Conservation (phyloP, 2,888 invertebrate genomes). For the Epicampocera succincta region DNA sequence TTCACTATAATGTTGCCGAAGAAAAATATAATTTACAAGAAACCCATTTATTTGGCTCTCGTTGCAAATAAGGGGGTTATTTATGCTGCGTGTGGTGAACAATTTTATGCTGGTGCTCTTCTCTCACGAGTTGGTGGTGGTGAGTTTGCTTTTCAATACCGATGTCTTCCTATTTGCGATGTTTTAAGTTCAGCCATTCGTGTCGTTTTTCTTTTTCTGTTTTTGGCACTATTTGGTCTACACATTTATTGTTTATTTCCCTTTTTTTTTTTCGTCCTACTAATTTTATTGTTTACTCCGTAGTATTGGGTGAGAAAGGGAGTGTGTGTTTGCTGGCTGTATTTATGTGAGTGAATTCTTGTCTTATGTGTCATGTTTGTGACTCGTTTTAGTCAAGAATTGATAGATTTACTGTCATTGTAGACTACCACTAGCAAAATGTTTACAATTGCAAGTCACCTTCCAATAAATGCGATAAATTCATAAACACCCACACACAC, state of each 20-base stretch:
- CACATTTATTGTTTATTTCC: constrained; percentile 1
- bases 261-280: constrained; percentile 16
- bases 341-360: constrained; percentile 42
- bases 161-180: constrained; percentile 14
- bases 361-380: constrained; percentile 67
- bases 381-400: constrained; percentile 66
- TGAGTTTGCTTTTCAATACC: constrained; percentile 15
- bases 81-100: constrained; percentile 11
- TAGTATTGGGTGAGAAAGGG: constrained; percentile 6
- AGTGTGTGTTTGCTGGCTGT: background rate
- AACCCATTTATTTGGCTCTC: background rate
- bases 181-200: constrained; percentile 38
- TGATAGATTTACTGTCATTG: constrained; percentile 68
- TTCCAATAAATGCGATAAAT: constrained; percentile 50
- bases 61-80: background rate
- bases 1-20: background rate
- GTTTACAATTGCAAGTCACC: constrained; percentile 55
- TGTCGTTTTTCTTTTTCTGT: constrained; percentile 26
- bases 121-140: background rate
- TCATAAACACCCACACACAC: constrained; percentile 1
- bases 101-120: background rate
- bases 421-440: constrained; percentile 52
- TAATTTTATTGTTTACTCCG: background rate
- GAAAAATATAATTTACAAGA: too few relatives aligned
- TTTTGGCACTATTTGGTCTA: constrained; percentile 35